Conservation (phyloP, 2,888 invertebrate species). For the Muscina levida region DNA sequence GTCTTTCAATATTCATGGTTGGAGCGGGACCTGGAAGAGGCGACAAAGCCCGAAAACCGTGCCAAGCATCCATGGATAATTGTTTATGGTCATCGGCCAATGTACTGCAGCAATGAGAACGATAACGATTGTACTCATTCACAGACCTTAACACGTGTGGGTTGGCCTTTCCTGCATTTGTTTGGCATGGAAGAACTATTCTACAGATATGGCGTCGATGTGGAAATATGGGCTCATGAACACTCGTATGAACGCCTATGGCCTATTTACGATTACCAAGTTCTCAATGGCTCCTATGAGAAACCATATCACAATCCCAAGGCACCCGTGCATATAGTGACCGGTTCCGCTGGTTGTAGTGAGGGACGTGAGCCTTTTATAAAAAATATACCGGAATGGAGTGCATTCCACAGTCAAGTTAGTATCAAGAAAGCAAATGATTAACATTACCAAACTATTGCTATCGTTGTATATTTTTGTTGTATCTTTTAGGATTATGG, state of each 20-base stretch:
- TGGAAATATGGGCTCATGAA: slow-evolving; percentile 98
- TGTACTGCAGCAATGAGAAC: slow-evolving; percentile 94
- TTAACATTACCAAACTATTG: neutral
- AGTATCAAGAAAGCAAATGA: slow-evolving; percentile 27
- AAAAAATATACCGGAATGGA: slow-evolving; percentile 84
- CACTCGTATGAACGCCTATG: slow-evolving; percentile 98
- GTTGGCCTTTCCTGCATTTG: slow-evolving; percentile 84
- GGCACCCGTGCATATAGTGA: slow-evolving; percentile 95
- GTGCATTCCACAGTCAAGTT: slow-evolving; percentile 87
- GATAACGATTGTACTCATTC: slow-evolving; percentile 88
- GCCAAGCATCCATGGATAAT: slow-evolving; percentile 89
- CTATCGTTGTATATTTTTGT: slow-evolving; percentile 31
- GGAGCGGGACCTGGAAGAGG: slow-evolving; percentile 87
- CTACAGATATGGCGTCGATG: slow-evolving; percentile 93
- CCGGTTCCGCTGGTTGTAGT: slow-evolving; percentile 94
- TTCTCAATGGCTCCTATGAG: slow-evolving; percentile 83
- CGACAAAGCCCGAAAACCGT: slow-evolving; percentile 88
- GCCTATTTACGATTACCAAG: slow-evolving; percentile 93
- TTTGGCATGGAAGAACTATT: slow-evolving; percentile 92
- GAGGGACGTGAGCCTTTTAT: slow-evolving; percentile 90
- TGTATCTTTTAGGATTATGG: slow-evolving; percentile 87
- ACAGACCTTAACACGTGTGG: slow-evolving; percentile 85
- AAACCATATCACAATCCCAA: slow-evolving; percentile 83
- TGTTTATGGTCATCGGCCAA: slow-evolving; percentile 91
- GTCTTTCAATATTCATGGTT: slow-evolving; percentile 94